A percentile compares a stretch with the other conserved stretches of the same genome.
phyloP scores from a whole-genome alignment of 2,888 invertebrate genomes.

The Abrostola tripartita region DNA sequence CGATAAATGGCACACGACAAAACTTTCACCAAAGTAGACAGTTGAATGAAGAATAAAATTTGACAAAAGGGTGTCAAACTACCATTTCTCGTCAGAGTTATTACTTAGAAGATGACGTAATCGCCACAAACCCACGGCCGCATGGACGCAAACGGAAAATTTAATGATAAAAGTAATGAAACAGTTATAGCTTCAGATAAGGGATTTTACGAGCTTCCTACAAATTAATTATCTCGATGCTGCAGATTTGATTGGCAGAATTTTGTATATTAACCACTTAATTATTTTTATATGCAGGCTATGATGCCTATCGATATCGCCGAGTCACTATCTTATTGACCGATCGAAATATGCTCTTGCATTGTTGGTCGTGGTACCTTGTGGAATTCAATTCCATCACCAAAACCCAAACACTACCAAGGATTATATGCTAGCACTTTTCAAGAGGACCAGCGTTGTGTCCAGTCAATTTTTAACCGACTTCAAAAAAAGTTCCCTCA shows the following conservation, averaged over 20 bases:
- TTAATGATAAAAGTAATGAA: constrained; percentile 58
- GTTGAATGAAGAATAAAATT: constrained; percentile 32
- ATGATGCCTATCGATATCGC: constrained; percentile 14
- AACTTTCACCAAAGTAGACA: constrained; percentile 1
- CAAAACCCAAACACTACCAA: too few relatives aligned
- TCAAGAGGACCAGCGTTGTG: too few relatives aligned
- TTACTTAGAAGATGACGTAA: constrained; percentile 29
- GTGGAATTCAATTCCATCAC: too few relatives aligned
- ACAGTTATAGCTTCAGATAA: constrained; percentile 54
- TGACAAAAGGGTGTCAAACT: constrained; percentile 48
- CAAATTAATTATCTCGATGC: constrained; percentile 56
- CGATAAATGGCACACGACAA: not conserved
- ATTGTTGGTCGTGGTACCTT: too few relatives aligned
- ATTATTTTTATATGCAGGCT: constrained; percentile 29
- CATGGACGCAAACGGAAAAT: constrained; percentile 44
- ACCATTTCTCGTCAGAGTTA: constrained; percentile 27
- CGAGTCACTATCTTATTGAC: too few relatives aligned
- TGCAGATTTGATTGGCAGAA: constrained; percentile 49
- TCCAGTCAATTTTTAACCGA: too few relatives aligned
- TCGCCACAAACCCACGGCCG: constrained; percentile 35
- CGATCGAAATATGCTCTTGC: too few relatives aligned
- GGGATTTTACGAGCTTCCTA: constrained; percentile 51
- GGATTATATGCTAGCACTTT: too few relatives aligned
- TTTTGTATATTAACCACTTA: constrained; percentile 33
- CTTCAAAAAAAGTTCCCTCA: too few relatives aligned